Percentiles rank a stretch among this genome's conserved stretches.
Evolutionary conservation across 2,888 invertebrate genomes (phyloP).

Genomic region (Aphodius granarius): DNA sequence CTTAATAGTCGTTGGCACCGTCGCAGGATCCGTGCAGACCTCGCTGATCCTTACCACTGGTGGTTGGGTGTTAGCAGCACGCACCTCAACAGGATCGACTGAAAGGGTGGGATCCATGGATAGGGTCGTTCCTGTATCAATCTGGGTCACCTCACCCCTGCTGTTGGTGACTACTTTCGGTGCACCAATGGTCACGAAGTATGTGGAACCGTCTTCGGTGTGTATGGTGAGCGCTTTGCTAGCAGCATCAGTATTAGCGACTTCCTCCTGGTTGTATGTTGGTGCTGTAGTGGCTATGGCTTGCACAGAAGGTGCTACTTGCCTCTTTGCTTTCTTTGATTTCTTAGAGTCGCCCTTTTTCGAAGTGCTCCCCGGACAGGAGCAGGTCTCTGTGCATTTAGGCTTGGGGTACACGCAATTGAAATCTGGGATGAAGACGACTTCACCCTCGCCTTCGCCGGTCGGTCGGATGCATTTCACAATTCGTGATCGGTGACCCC

Average conservation of each 20-base stretch:
- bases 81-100: too few species aligned
- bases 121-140: not conserved
- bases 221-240: not conserved
- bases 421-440: constrained; percentile 43
- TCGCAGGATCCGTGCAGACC: not conserved
- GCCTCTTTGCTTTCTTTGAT: not conserved
- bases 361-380: constrained; percentile 18
- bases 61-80: too few species aligned
- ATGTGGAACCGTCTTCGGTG: not conserved
- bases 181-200: not conserved
- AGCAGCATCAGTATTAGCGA: not conserved
- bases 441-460: constrained; percentile 47
- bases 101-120: not conserved
- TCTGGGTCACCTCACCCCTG: not conserved
- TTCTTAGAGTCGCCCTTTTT: not conserved
- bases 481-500: constrained; percentile 38
- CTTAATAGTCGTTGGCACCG: not conserved
- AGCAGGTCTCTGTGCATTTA: constrained; percentile 40
- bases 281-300: not conserved
- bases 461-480: constrained; percentile 48
- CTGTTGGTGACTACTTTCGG: not conserved
- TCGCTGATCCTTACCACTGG: not conserved
- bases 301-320: not conserved
- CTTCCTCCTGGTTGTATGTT: not conserved
- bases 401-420: constrained; percentile 47